phyloP scores from a whole-genome alignment of 2,888 invertebrate species.

The Caradrina kadenii region DNA sequence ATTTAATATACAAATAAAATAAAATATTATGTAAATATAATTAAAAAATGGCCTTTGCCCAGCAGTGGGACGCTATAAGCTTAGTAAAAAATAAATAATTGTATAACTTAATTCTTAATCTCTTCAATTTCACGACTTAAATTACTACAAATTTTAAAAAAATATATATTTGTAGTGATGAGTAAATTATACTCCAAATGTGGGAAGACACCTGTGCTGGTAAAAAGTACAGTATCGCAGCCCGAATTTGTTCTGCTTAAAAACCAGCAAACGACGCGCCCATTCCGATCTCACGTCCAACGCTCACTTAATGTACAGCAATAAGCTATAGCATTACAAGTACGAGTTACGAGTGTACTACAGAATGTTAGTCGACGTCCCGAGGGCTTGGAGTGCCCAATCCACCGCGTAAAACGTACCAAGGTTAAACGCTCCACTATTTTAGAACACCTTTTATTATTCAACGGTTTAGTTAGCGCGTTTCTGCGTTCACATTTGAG shows the following conservation, averaged over 20 bases:
- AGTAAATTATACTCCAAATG: background rate
- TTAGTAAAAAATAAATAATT: too few species aligned
- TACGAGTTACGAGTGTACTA: conserved; percentile 29
- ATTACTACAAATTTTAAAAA: too few species aligned
- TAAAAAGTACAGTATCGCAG: background rate
- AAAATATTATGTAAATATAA: too few species aligned
- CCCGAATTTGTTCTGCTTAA: conserved; percentile 2
- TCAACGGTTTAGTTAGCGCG: conserved; percentile 38
- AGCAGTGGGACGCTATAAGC: too few species aligned
- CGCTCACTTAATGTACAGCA: conserved; percentile 38
- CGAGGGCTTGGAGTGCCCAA: conserved; percentile 39
- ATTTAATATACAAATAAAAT: too few species aligned
- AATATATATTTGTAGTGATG: too few species aligned
- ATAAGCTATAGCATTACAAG: conserved; percentile 39
- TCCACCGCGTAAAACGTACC: conserved; percentile 44
- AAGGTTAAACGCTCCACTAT: conserved; percentile 53
- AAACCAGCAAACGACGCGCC: conserved; percentile 20
- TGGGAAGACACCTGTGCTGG: background rate
- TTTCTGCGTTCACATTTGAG: conserved; percentile 25
- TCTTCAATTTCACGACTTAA: too few species aligned
- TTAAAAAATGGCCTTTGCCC: too few species aligned
- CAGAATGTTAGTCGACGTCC: conserved; percentile 33
- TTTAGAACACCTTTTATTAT: conserved; percentile 50
- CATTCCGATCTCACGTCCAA: conserved; percentile 28
- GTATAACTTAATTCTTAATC: too few species aligned